Evolutionary conservation across 2,797 vertebrate genomes (phyloP).

Genomic region (Meriones psammophilus): DNA sequence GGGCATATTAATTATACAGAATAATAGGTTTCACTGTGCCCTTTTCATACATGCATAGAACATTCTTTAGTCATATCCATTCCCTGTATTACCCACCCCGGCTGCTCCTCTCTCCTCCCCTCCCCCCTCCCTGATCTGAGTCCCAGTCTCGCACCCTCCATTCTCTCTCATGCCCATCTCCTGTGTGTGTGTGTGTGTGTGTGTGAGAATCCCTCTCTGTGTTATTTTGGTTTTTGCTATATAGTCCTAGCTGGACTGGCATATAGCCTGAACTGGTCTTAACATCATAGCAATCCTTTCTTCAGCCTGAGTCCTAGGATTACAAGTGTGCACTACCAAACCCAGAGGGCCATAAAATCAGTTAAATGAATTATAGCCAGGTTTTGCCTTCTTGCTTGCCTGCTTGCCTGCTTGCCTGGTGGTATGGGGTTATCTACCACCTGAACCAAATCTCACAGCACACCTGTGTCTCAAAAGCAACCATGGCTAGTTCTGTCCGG

Average conservation of each 20-base stretch:
- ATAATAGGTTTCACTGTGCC: conserved; percentile 20
- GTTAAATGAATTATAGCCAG: background rate
- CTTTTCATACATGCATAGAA: background rate
- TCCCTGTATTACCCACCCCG: background rate
- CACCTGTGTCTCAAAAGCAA: background rate
- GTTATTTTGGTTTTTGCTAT: background rate
- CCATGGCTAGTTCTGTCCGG: background rate
- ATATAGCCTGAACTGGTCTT: too few species aligned
- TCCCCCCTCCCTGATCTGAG: too few species aligned
- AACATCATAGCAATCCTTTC: background rate
- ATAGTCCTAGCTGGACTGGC: background rate
- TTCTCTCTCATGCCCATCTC: background rate
- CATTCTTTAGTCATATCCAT: background rate
- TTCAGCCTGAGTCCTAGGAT: background rate
- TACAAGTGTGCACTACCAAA: background rate
- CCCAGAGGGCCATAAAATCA: background rate
- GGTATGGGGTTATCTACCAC: background rate
- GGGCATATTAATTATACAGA: conserved; percentile 32
- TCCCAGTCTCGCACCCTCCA: background rate
- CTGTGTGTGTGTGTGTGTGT: background rate
- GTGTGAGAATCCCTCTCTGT: too few species aligned
- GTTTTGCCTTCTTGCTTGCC: background rate
- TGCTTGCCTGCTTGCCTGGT: background rate
- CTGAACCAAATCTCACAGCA: background rate
- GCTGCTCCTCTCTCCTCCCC: background rate